Evolutionary conservation across 2,888 invertebrate species (phyloP).

Genomic region (Iselma pallidipennis): DNA sequence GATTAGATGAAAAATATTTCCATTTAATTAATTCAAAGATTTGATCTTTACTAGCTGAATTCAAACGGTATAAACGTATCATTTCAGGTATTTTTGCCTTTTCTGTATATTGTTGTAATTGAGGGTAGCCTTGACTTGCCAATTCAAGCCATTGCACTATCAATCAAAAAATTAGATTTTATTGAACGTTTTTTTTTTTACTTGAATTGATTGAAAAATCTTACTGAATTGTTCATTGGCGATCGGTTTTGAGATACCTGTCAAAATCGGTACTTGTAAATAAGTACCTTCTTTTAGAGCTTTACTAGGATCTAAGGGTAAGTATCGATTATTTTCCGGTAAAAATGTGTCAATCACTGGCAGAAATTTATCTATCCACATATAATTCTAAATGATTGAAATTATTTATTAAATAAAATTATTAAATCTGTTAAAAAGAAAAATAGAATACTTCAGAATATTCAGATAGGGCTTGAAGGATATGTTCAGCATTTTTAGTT

Average conservation of each 20-base stretch:
- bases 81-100: conserved; percentile 64
- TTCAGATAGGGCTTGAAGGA: conserved; percentile 63
- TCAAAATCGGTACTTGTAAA: conserved; percentile 66
- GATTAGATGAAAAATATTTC: conserved; percentile 60
- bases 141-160: conserved; percentile 65
- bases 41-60: conserved; percentile 37
- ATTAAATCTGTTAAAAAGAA: background rate
- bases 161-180: conserved; percentile 38
- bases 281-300: conserved; percentile 61
- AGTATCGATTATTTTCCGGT: conserved; percentile 63
- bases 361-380: conserved; percentile 63
- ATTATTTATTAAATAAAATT: background rate
- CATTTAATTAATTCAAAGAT: conserved; percentile 60
- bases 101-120: conserved; percentile 63
- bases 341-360: conserved; percentile 69
- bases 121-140: conserved; percentile 59
- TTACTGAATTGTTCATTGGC: conserved; percentile 42
- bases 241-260: conserved; percentile 68
- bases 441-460: conserved; percentile 56
- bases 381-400: conserved; percentile 57
- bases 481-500: conserved; percentile 62
- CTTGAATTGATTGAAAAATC: background rate
- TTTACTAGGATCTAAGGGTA: conserved; percentile 61
- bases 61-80: conserved; percentile 56
- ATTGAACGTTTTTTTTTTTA: background rate